Conservation (phyloP, 2,888 invertebrate species). For the Sarcophaga rosellei region DNA sequence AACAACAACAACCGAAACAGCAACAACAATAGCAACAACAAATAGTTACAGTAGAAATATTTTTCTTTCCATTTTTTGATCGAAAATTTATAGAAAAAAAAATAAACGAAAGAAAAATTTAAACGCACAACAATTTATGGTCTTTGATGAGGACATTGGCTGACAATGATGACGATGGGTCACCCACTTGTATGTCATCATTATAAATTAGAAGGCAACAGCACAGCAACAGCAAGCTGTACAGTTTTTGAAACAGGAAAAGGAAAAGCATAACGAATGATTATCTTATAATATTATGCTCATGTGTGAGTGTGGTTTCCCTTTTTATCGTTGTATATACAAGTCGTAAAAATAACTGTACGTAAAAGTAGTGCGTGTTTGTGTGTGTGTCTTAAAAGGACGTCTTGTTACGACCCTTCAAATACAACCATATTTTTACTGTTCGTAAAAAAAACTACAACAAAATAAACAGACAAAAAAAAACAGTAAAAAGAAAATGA, state of each 20-base stretch:
- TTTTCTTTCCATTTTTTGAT: not conserved
- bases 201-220: conserved; percentile 1
- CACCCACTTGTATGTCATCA: conserved; percentile 63
- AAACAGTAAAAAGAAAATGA: not conserved
- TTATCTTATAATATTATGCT: conserved; percentile 55
- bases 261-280: conserved; percentile 61
- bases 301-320: not conserved
- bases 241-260: conserved; percentile 22
- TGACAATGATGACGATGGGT: conserved; percentile 51
- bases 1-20: not conserved
- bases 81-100: too few relatives aligned
- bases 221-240: too few relatives aligned
- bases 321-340: not conserved
- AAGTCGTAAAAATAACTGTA: conserved; percentile 32
- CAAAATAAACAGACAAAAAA: too few relatives aligned
- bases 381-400: conserved; percentile 11
- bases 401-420: conserved; percentile 54
- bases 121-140: conserved; percentile 40
- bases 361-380: not conserved
- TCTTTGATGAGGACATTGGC: conserved; percentile 28
- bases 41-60: conserved; percentile 49
- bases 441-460: not conserved
- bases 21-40: conserved; percentile 17
- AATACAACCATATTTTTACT: conserved; percentile 45
- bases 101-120: not conserved